Evolutionary conservation across 2,797 vertebrate genomes (phyloP).

Genomic region (Manis javanica): DNA sequence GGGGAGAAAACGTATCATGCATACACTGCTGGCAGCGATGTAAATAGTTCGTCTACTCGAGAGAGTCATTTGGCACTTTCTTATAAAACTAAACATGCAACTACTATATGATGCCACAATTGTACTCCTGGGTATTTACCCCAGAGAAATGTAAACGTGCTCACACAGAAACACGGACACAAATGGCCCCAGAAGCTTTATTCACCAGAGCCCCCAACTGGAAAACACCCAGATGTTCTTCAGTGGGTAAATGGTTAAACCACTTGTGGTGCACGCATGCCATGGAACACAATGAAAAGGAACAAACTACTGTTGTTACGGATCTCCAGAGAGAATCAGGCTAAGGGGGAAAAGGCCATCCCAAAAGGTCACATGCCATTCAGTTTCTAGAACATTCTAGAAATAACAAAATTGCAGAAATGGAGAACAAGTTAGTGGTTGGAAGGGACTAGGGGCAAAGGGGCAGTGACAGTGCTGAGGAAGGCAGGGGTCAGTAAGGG

Average conservation of each 20-base stretch:
- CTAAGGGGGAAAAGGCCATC: not conserved
- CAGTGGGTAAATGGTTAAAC: not conserved
- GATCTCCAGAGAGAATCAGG: not conserved
- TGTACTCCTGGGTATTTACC: not conserved
- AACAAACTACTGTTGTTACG: not conserved
- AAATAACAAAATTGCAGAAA: not conserved
- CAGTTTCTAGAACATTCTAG: not conserved
- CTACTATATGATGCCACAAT: not conserved
- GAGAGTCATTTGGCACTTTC: not conserved
- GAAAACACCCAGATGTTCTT: not conserved
- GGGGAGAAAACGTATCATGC: not conserved
- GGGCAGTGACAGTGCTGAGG: accelerated
- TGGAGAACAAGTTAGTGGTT: not conserved
- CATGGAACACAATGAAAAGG: not conserved
- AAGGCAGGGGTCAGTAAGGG: too few species aligned
- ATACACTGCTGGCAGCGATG: too few species aligned
- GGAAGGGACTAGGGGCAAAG: not conserved
- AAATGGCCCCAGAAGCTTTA: not conserved
- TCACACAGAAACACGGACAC: not conserved
- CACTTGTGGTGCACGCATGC: not conserved
- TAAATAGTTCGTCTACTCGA: not conserved
- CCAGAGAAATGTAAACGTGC: not conserved
- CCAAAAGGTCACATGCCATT: not conserved
- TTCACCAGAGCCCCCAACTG: not conserved
- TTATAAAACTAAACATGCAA: not conserved